Conservation (phyloP, 2,888 invertebrate genomes). For the Stenolophus ochropezus region DNA sequence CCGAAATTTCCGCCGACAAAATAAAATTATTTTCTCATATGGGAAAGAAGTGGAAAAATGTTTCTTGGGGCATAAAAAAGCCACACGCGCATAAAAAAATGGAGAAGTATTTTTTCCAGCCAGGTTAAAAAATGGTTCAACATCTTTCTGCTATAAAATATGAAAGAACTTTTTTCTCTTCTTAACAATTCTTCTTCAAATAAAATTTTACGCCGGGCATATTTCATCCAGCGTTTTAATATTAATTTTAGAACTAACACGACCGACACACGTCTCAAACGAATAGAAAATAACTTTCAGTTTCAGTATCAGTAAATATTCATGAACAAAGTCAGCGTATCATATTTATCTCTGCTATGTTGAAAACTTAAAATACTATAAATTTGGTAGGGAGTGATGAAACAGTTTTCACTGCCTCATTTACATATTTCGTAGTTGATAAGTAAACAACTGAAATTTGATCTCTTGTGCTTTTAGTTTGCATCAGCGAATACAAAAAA, state of each 20-base stretch:
- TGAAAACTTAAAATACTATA: no score
- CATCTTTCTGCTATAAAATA: slow-evolving; percentile 39
- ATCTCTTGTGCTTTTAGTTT: no score
- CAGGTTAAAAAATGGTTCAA: slow-evolving; percentile 31
- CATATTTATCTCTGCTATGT: no score
- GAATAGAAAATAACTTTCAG: background rate
- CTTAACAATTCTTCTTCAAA: slow-evolving; percentile 32
- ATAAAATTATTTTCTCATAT: slow-evolving; percentile 36
- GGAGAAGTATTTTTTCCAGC: slow-evolving; percentile 18
- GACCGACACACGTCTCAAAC: background rate
- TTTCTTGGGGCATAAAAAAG: slow-evolving; percentile 29
- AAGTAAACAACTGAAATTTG: no score
- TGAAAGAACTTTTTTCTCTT: slow-evolving; percentile 39
- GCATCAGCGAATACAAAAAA: no score
- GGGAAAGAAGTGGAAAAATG: slow-evolving; percentile 29
- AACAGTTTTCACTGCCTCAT: no score
- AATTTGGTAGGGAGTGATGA: no score
- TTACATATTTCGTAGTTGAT: no score
- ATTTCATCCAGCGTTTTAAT: background rate
- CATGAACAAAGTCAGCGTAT: no score
- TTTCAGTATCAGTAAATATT: background rate
- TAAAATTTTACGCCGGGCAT: slow-evolving; percentile 16
- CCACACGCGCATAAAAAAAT: slow-evolving; percentile 39
- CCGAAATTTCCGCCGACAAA: background rate
- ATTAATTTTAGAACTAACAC: slow-evolving; percentile 2